phyloP scores from a whole-genome alignment of 1,140 invertebrate genomes.

The Samia ricini region DNA sequence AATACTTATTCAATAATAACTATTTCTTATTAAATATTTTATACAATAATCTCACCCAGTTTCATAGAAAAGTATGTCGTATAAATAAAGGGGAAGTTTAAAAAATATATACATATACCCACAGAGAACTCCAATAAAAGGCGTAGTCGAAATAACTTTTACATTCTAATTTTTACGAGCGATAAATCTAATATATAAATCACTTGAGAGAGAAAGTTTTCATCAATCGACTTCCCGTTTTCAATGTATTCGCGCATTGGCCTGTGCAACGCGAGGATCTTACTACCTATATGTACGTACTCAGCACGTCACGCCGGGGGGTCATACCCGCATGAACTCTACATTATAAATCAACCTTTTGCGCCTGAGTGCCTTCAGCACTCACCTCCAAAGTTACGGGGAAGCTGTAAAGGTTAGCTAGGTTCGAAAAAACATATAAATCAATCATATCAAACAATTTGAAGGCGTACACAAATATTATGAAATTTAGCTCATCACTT shows the following conservation, averaged over 20 bases:
- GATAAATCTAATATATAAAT: conserved; percentile 10
- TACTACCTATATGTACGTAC: not conserved
- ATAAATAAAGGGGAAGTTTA: not conserved
- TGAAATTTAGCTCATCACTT: not conserved
- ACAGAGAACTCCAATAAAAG: not conserved
- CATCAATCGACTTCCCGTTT: conserved; percentile 5
- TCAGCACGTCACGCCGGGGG: not conserved
- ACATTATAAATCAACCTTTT: not conserved
- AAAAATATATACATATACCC: not conserved
- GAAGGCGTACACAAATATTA: too few species aligned
- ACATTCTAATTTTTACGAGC: conserved; percentile 2
- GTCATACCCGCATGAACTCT: not conserved
- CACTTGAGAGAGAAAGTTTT: conserved; percentile 7
- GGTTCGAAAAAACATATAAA: not conserved
- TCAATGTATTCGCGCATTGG: conserved; percentile 12
- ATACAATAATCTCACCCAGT: not conserved
- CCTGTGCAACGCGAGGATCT: conserved; percentile 9
- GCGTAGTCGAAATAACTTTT: not conserved
- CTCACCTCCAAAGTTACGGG: too few species aligned
- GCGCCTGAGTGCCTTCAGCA: too few species aligned
- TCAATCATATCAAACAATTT: too few species aligned
- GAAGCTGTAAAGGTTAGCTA: not conserved
- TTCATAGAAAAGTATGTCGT: not conserved
- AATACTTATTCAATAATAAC: too few species aligned
- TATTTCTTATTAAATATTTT: too few species aligned